Base-by-base conservation (phyloP, 2,113 vertebrate genomes). In the Amazona guildingii region DNA sequence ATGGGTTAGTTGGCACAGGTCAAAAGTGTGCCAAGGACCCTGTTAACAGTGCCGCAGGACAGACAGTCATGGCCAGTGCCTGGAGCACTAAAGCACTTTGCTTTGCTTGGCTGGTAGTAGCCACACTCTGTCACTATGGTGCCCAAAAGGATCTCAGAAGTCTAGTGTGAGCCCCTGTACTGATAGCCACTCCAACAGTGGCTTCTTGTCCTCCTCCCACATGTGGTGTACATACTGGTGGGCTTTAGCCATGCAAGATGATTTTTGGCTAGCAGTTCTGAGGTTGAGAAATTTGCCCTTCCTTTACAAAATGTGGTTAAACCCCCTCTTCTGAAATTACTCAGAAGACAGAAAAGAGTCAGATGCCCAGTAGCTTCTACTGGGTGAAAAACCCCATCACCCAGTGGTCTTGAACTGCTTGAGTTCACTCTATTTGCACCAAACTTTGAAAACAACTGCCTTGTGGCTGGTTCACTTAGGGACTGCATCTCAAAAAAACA, bases 21-120 rank as follows among this genome's bases (percentile, higher is more conserved):
- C 48, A 27, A 9, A 85, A 61, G 51, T 9, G 62, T 72, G 94
- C 33, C 92, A 68, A 75, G 87, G 74, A 61, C 57, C 4, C n/a
- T 20, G 41, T 16, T 24, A 57, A 17, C 6, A 18, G 57, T 4
- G 28, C 37, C 70, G 89, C 35, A 6, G 41, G 59, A 62, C 4
- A 8, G 63, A 63, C 0, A 0, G 70, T 66, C 80, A 52, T 0
- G 27, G 69, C 25, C 11, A 0, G 74, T 39, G 77, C 17, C 66
- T 8, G 37, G 61, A 75, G 31, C 3, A 14, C 64, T 31, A 41
- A 21, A 67, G 73, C 61, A 39, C 21, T 55, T 46, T 84, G 68
- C 74, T 63, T 44, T 51, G 55, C 62, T 35, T 1, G 13, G 28
- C 37, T n/a, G 55, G 37, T 24, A 68, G 33, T 11, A 37, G 28